A percentile compares a stretch with the other conserved stretches of the same genome.
Conservation (phyloP, 2,113 vertebrate species). For the Melanerpes aurifrons region DNA sequence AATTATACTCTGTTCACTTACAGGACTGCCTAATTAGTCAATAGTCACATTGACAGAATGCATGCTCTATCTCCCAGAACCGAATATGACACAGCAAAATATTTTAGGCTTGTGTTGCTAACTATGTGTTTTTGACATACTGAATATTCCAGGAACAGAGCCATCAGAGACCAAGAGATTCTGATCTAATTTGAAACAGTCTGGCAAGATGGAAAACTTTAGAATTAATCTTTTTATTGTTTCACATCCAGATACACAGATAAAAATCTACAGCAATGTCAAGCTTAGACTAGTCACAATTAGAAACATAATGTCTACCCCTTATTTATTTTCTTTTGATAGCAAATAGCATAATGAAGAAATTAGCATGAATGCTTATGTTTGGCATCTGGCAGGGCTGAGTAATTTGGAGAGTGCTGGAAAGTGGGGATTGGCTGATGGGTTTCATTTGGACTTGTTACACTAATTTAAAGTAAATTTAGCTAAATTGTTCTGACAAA, state of each 20-base stretch:
- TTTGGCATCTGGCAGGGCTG: constrained; percentile 5
- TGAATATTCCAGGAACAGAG: constrained; percentile 40
- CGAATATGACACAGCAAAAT: constrained; percentile 52
- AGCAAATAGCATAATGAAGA: constrained; percentile 39
- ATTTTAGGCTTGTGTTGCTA: constrained; percentile 16
- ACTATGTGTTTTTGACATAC: constrained; percentile 3
- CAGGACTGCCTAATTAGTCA: constrained; percentile 21
- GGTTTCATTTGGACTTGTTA: constrained; percentile 45
- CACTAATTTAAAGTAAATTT: constrained; percentile 43
- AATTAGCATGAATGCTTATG: constrained; percentile 7
- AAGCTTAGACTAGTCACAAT: not conserved
- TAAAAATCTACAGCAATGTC: not conserved
- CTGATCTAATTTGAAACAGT: constrained; percentile 33
- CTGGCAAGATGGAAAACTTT: constrained; percentile 29
- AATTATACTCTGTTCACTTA: constrained; percentile 8
- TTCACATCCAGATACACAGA: not conserved
- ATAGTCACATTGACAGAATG: constrained; percentile 38
- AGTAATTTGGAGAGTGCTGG: constrained; percentile 18
- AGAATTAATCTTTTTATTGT: not conserved
- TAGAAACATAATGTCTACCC: not conserved
- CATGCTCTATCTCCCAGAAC: constrained; percentile 12
- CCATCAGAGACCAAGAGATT: constrained; percentile 28
- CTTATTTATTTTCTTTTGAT: constrained; percentile 30
- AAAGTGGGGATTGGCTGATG: constrained; percentile 37
- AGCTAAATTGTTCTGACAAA: constrained; percentile 34